A percentile compares a stretch with the other conserved stretches of the same genome.
Evolutionary conservation across 1,140 invertebrate species (phyloP).

Genomic region (Holotrichia oblita): DNA sequence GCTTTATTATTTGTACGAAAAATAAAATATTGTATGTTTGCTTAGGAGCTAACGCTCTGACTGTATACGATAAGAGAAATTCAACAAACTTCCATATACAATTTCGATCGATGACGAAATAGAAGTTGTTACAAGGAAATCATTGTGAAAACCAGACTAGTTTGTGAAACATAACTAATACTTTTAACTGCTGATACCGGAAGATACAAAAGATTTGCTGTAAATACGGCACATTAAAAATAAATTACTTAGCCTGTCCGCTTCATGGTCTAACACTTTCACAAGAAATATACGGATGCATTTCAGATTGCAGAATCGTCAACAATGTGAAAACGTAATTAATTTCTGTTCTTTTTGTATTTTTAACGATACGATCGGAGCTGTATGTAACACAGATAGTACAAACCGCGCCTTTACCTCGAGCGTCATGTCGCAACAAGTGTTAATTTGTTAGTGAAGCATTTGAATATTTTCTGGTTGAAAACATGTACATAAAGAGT

Average conservation of each 20-base stretch:
- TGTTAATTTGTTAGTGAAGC: too few species aligned
- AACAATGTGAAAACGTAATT: constrained; percentile 9
- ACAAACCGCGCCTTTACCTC: background rate
- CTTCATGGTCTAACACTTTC: constrained; percentile 25
- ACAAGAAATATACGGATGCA: constrained; percentile 22
- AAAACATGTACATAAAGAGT: too few species aligned
- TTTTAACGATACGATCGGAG: background rate
- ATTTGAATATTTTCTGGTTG: too few species aligned
- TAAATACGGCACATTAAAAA: constrained; percentile 16
- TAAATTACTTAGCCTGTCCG: constrained; percentile 22
- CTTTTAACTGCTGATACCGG: background rate
- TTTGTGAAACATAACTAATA: background rate
- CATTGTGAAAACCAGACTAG: constrained; percentile 7
- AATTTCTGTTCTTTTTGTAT: background rate
- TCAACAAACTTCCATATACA: background rate
- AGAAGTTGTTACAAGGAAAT: background rate
- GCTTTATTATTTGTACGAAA: too few species aligned
- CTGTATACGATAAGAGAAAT: background rate
- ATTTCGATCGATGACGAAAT: background rate
- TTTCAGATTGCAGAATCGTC: constrained; percentile 18
- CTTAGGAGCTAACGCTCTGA: too few species aligned
- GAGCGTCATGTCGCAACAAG: too few species aligned
- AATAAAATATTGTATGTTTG: too few species aligned
- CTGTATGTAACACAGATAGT: background rate
- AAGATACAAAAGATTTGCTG: constrained; percentile 1